Percentiles rank a stretch among this genome's conserved stretches.
Conservation (phyloP, 2,113 vertebrate genomes). For the Phycodurus eques region DNA sequence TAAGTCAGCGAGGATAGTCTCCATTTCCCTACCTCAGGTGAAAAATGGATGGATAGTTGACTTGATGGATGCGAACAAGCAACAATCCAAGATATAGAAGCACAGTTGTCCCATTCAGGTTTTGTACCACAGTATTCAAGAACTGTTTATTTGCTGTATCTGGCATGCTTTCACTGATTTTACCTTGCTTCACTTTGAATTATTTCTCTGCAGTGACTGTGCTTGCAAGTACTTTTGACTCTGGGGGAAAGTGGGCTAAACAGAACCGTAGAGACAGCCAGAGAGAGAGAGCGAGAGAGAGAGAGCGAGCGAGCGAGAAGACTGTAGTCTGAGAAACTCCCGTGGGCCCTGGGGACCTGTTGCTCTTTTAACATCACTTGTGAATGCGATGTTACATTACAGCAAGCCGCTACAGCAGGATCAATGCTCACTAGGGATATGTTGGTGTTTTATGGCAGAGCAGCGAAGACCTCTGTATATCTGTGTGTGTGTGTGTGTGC, state of each 20-base stretch:
- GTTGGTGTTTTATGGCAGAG: slow-evolving; percentile 47
- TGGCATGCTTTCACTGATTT: neutral
- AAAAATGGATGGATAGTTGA: neutral
- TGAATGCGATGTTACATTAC: slow-evolving; percentile 41
- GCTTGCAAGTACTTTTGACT: neutral
- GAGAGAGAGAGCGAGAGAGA: neutral
- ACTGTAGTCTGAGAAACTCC: slow-evolving; percentile 20
- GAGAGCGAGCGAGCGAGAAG: too few species aligned
- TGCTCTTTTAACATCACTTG: slow-evolving; percentile 56
- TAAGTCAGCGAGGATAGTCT: too few species aligned
- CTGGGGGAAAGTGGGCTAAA: neutral
- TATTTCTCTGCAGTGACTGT: neutral
- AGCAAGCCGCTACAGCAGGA: slow-evolving; percentile 33
- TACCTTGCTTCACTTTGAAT: neutral
- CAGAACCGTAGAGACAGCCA: slow-evolving; percentile 7
- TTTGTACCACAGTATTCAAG: neutral
- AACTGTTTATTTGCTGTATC: neutral
- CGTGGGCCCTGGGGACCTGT: slow-evolving; percentile 44
- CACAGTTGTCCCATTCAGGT: neutral
- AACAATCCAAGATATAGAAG: neutral
- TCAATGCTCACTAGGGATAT: slow-evolving; percentile 45
- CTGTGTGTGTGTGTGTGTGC: slow-evolving; percentile 8
- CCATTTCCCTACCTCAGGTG: neutral
- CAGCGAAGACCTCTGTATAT: slow-evolving; percentile 6
- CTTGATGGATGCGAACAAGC: neutral